Conservation (phyloP, 2,113 vertebrate species). For the Indicator indicator region DNA sequence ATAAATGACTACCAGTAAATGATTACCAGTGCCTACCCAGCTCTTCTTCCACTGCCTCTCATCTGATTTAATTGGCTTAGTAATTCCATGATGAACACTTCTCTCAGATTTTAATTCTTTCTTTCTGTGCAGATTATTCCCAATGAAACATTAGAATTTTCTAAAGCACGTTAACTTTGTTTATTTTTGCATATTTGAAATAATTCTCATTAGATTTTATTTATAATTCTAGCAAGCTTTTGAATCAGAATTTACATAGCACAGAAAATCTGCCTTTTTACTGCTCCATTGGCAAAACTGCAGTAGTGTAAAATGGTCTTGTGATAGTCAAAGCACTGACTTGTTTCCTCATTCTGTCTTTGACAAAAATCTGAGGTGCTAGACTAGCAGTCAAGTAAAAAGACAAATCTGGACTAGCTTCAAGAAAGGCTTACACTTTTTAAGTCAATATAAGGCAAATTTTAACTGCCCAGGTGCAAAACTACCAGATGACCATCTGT, state of each 20-base stretch:
- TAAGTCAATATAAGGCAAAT: neutral
- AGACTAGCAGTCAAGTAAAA: neutral
- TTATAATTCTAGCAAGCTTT: neutral
- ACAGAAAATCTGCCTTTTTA: neutral
- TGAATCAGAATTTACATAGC: neutral
- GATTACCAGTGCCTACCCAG: neutral
- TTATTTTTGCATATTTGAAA: slow-evolving; percentile 22
- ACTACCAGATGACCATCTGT: neutral
- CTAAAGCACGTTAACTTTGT: neutral
- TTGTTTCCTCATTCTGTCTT: neutral
- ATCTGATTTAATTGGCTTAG: neutral
- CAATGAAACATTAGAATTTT: slow-evolving; percentile 6
- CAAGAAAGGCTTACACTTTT: neutral
- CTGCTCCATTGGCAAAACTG: neutral
- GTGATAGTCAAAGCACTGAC: neutral
- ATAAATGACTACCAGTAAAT: neutral
- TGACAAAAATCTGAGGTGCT: neutral
- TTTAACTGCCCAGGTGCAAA: neutral
- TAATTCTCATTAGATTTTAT: neutral
- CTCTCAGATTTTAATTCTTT: slow-evolving; percentile 1
- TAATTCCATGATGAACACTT: neutral
- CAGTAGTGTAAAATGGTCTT: neutral
- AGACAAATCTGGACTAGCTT: neutral
- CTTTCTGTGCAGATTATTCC: slow-evolving; percentile 28
- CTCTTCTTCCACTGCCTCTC: neutral